Evolutionary conservation across 2,888 invertebrate genomes (phyloP).

Genomic region (Parnassius mnemosyne): DNA sequence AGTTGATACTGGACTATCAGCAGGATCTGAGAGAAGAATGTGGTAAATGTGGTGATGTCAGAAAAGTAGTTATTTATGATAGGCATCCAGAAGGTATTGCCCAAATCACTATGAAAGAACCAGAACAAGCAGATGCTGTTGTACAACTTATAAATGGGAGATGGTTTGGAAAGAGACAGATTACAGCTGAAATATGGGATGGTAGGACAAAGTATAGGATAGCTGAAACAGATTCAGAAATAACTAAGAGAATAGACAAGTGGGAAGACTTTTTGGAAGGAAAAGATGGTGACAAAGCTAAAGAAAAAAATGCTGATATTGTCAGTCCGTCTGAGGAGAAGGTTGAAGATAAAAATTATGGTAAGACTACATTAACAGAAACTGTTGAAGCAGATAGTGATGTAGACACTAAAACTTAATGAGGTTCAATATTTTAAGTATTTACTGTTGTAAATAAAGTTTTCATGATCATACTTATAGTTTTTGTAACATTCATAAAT

Average conservation of each 20-base stretch:
- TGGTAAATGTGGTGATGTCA: conserved; percentile 93
- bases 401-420: conserved; percentile 1
- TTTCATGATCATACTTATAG: not conserved
- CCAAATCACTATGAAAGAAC: conserved; percentile 92
- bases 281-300: conserved; percentile 59
- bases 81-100: conserved; percentile 97
- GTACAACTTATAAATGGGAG: conserved; percentile 92
- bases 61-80: conserved; percentile 95
- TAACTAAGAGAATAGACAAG: conserved; percentile 88
- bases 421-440: conserved; percentile 5
- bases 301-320: conserved; percentile 9
- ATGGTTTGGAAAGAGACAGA: conserved; percentile 92
- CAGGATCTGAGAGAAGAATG: conserved; percentile 95
- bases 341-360: conserved; percentile 15
- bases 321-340: conserved; percentile 9
- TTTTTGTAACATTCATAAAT: conserved; percentile 2
- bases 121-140: conserved; percentile 95
- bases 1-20: conserved; percentile 93
- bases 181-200: conserved; percentile 96
- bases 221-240: conserved; percentile 94
- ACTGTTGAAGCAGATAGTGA: not conserved
- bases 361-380: conserved; percentile 6
- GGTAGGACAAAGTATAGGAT: conserved; percentile 96
- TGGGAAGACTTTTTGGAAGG: conserved; percentile 92
- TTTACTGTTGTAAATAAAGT: conserved; percentile 15